Conservation (phyloP, 2,797 vertebrate genomes). For the Pangasius macronema region DNA sequence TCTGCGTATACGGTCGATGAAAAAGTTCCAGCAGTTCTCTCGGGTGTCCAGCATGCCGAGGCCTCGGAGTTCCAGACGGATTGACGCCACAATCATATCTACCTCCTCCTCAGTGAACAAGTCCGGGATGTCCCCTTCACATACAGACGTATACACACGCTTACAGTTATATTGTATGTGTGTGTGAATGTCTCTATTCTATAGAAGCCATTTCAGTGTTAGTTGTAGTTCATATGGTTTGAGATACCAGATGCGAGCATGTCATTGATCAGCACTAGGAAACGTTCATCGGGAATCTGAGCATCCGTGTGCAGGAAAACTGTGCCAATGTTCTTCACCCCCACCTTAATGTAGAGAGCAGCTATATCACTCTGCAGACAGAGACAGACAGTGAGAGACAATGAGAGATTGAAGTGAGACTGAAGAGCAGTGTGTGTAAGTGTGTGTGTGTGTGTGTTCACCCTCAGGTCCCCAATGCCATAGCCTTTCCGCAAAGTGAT, state of each 20-base stretch:
- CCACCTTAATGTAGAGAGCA: conserved; percentile 79
- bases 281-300: conserved; percentile 75
- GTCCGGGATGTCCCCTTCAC: conserved; percentile 73
- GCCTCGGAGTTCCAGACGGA: conserved; percentile 75
- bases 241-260: conserved; percentile 76
- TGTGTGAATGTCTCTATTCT: neutral
- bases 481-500: conserved; percentile 76
- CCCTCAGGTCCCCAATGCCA: conserved; percentile 75
- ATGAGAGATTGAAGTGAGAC: conserved; percentile 11
- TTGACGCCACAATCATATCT: conserved; percentile 73
- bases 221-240: neutral
- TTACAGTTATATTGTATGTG: neutral
- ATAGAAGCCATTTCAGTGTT: neutral
- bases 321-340: conserved; percentile 77
- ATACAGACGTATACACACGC: neutral
- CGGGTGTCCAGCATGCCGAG: conserved; percentile 73
- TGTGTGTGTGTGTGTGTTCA: conserved; percentile 43
- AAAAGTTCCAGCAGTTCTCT: conserved; percentile 80
- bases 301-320: conserved; percentile 76
- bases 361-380: conserved; percentile 75
- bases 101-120: conserved; percentile 78
- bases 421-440: neutral
- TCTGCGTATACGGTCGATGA: conserved; percentile 73
- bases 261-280: conserved; percentile 79
- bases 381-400: conserved; percentile 5